Base-by-base conservation (phyloP, 2,888 invertebrate species). In the Perithous albicinctus region DNA sequence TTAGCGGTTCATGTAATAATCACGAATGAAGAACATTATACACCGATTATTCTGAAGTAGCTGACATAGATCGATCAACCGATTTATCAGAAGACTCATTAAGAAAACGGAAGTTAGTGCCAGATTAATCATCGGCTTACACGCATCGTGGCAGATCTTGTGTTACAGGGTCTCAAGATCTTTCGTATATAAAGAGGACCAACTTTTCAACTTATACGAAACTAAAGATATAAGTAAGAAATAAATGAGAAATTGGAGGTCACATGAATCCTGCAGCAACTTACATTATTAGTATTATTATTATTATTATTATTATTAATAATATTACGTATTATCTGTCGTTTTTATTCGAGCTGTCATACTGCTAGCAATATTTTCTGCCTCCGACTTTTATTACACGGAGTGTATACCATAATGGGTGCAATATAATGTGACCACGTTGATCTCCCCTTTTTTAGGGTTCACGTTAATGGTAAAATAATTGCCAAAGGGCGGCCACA, bases 1-100 rank as follows among this genome's bases (percentile, higher is more conserved):
- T 23, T 2, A 38, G 38, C 26, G 26, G 12, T 38, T 7, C 3
- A 26, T 61, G 23, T 26, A 54, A 73, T 73, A 70, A 80, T 70
- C n/a, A 59, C 23, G 43, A 75, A 29, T 12, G 12, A 46, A 43
- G 59, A 59, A 66, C 23, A 59, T 56, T 56, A 48, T 18, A 23
- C 20, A 15, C 35, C 15, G 35, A 32, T 35, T 43, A 20, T 29
- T 63, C 7, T 48, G 2, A 35, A 56, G 26, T 61, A 32, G 61
- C 35, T 64, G 74, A 82, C 79, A 73, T 8, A 69, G 84, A 84
- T 84, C 84, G 82, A 78, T 82, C 56, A 63, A 43, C 54, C 56
- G 32, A 64, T 79, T 54, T 64, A 67, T 75, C 73, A 78, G 66
- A 61, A 43, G 48, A 69, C 51, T 74, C 29, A 56, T 63, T 59